Evolutionary conservation across 2,113 vertebrate genomes (phyloP), one percentile per base, ranked within the genome.

Genomic region (Grammomys dolichurus): DNA sequence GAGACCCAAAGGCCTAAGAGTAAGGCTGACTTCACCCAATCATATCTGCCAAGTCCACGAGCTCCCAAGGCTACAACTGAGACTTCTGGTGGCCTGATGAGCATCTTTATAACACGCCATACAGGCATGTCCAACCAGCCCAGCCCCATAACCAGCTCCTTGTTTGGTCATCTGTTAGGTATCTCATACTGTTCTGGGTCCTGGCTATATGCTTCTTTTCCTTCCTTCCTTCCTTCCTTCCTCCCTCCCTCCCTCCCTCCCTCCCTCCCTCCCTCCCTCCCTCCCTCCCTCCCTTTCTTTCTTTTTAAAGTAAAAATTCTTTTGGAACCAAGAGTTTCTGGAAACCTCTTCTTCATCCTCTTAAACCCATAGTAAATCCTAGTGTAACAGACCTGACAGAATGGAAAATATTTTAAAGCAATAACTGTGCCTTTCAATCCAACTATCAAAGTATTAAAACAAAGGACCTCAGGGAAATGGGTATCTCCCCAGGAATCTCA

Each of bases 181-280:
- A 84, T 17, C n/a, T 82, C 78, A 54, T 4, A 36, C 65, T 43
- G 31, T 3, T 48, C 33, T 43, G 65, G 54, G 54, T 7, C 13
- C 36, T 33, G 12, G 46, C 33, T 11, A 3, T 33, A 10, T n/a
- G 20, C 2, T 54, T 46, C 24, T 76, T 63, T 33, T 22, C 80
- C 77, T 69, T 20, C 22, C 20, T 51, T 51, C 10, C 51, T 51
- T 51, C 48, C 48, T 51, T 51, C 48, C 48, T 28, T 85, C 70
- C 60, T 19, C 20, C 19, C 20, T 60, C 8, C 1, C 20, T 58
- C 3, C 20, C 4, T 20, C 7, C 6, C 5, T 20, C 1, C 6
- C 4, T 20, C n/a, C 48, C 48, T 28, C 78, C 70, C 60, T 19
- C 20, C 19, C 20, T 60, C 8, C 1, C 20, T 58, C 3, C 20